phyloP scores from a whole-genome alignment of 2,797 vertebrate species.

The Halcyon chelicuti region DNA sequence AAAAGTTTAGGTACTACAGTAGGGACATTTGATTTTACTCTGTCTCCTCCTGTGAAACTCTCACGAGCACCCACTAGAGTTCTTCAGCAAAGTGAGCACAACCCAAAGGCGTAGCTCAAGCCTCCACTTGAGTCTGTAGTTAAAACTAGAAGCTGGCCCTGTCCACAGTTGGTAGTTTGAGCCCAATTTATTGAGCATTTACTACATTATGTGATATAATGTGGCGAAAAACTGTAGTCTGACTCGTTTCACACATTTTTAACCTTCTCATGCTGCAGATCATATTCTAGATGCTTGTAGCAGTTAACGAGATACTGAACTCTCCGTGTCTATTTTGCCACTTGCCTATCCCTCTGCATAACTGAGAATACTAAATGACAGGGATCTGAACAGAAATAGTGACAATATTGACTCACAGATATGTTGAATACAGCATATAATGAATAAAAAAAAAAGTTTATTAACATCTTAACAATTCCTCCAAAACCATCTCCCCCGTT shows the following conservation, averaged over 20 bases:
- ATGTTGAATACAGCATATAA: not conserved
- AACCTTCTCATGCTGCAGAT: not conserved
- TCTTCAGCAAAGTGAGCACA: not conserved
- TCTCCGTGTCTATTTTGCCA: not conserved
- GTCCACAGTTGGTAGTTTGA: slow-evolving; percentile 15
- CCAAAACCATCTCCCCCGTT: not conserved
- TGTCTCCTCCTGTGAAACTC: not conserved
- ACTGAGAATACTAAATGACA: not conserved
- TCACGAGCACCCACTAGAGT: not conserved
- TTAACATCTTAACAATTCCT: slow-evolving; percentile 25
- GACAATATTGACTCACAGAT: not conserved
- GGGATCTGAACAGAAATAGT: not conserved
- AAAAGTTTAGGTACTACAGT: not conserved
- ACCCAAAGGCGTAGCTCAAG: not conserved
- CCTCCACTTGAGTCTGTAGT: not conserved
- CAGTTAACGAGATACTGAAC: not conserved
- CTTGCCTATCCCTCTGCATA: not conserved
- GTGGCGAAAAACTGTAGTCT: not conserved
- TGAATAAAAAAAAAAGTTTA: not conserved
- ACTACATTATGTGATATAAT: not conserved
- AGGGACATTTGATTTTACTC: not conserved
- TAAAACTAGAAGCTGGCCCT: slow-evolving; percentile 22
- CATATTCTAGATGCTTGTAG: not conserved
- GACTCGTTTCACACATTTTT: slow-evolving; percentile 12
- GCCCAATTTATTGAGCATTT: not conserved